Percentiles rank a stretch among this genome's conserved stretches.
These are phyloP conservation scores for Euleptes europaea DNA, from an alignment of 2,113 vertebrate genomes.

Conservation along the genomic window DNA sequence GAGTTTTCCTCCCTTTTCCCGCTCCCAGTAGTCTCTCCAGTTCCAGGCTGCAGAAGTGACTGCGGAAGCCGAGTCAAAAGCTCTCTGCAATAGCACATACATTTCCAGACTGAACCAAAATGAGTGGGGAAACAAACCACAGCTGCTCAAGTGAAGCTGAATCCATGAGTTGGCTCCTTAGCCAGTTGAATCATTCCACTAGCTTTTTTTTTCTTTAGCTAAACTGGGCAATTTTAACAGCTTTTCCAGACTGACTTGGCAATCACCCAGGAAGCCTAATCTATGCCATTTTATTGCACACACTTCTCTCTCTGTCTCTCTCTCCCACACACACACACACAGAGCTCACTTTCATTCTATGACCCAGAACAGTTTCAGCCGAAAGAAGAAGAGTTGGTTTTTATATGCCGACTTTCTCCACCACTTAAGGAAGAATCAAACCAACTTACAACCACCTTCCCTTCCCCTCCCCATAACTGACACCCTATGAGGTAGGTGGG, in stretches of 20 bases:
- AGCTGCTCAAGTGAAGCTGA: fast-evolving
- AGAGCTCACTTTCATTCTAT: neutral
- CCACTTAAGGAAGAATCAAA: too few relatives aligned
- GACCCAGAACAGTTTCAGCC: neutral
- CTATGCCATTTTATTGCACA: neutral
- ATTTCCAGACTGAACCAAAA: neutral
- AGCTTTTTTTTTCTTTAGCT: constrained; percentile 9
- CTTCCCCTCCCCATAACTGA: too few relatives aligned
- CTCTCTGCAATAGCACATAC: neutral
- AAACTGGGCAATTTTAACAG: constrained; percentile 29
- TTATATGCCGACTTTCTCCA: too few relatives aligned
- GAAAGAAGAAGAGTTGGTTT: too few relatives aligned
- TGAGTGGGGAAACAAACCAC: neutral
- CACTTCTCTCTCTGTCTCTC: neutral
- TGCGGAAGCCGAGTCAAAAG: neutral
- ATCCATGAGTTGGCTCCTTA: neutral
- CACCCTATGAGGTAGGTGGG: too few relatives aligned
- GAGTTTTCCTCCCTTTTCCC: neutral
- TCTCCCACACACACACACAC: neutral
- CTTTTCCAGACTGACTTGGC: constrained; percentile 20
- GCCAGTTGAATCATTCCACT: constrained; percentile 20
- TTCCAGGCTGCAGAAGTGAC: neutral
- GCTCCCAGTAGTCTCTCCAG: fast-evolving
- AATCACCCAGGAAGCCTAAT: constrained; percentile 8
- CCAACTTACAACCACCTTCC: too few relatives aligned